Evolutionary conservation across 2,113 vertebrate species (phyloP).

Genomic region (Galeopterus variegatus): DNA sequence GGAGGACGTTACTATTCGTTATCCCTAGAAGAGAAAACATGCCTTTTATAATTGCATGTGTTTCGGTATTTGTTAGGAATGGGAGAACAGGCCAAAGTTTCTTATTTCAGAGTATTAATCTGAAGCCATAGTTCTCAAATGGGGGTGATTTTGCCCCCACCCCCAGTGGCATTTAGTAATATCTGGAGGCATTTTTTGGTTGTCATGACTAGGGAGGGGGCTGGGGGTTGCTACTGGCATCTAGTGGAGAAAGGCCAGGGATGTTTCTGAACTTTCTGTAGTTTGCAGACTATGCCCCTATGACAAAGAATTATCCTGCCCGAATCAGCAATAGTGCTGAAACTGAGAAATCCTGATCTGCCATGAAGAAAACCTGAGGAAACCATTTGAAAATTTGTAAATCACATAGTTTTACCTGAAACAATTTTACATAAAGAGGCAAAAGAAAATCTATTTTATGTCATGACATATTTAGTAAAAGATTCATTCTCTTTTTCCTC

Average conservation of each 20-base stretch:
- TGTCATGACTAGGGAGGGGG: neutral
- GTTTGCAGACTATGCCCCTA: neutral
- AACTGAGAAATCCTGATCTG: neutral
- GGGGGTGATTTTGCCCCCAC: neutral
- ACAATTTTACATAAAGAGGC: neutral
- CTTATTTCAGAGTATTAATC: neutral
- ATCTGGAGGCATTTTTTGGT: neutral
- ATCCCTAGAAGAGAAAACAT: conserved; percentile 18
- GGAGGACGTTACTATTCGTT: conserved; percentile 36
- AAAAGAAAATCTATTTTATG: conserved; percentile 22
- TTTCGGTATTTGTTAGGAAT: neutral
- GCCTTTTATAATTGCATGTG: neutral
- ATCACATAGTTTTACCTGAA: neutral
- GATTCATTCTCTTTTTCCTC: neutral
- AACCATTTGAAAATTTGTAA: neutral
- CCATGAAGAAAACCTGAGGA: neutral
- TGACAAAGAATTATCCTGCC: neutral
- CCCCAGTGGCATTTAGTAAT: neutral
- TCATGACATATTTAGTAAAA: conserved; percentile 10
- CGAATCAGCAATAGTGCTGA: neutral
- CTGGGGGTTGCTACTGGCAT: neutral
- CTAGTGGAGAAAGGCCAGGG: neutral
- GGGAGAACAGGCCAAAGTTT: neutral
- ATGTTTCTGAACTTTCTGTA: neutral
- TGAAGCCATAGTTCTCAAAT: neutral